A percentile compares a stretch with the other conserved stretches of the same genome.
Conservation (phyloP, 2,888 invertebrate genomes). For the Andrena chrysosceles region DNA sequence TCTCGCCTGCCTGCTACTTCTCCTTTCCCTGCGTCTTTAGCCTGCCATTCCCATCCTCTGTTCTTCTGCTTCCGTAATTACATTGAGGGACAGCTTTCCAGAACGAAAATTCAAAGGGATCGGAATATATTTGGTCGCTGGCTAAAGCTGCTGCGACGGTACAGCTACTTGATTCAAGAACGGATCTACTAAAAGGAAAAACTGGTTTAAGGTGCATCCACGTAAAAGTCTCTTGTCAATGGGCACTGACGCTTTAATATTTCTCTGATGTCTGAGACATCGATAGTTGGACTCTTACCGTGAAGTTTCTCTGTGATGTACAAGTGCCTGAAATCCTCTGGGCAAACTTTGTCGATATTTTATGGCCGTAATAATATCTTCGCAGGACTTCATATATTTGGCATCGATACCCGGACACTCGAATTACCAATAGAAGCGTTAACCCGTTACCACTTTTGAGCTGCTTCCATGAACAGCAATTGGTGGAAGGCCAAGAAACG, state of each 20-base stretch:
- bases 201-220: not conserved
- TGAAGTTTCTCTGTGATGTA: not conserved
- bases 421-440: not conserved
- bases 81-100: constrained; percentile 3
- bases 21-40: not conserved
- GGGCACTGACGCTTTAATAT: not conserved
- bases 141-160: not conserved
- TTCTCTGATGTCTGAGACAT: not conserved
- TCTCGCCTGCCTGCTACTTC: not conserved
- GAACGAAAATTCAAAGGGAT: constrained; percentile 21
- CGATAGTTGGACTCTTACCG: not conserved
- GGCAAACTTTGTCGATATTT: not conserved
- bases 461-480: not conserved
- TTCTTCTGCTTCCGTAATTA: constrained; percentile 38
- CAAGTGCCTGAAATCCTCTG: not conserved
- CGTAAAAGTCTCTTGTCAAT: not conserved
- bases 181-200: not conserved
- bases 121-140: not conserved
- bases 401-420: not conserved
- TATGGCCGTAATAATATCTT: not conserved
- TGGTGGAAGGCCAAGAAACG: not conserved
- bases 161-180: constrained; percentile 2
- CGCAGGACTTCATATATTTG: not conserved
- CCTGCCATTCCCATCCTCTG: not conserved
- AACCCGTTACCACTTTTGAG: not conserved